Conservation (phyloP, 2,888 invertebrate genomes). For the Tryphoninae sp. region DNA sequence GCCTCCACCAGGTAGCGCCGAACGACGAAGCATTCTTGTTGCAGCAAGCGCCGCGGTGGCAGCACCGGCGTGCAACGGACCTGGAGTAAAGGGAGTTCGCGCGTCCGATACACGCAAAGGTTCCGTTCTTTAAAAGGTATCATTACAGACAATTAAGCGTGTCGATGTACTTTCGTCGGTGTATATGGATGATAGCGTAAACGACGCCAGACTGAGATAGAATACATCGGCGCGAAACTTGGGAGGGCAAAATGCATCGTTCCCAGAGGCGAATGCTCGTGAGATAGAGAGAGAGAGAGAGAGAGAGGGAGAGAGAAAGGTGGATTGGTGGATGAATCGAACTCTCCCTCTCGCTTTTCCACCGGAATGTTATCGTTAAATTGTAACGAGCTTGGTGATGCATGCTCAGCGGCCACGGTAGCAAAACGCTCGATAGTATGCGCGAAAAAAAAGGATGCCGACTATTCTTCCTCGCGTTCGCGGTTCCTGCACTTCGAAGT, state of each 20-base stretch:
- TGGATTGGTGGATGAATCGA: conserved; percentile 36
- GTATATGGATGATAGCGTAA: conserved; percentile 56
- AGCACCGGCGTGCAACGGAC: conserved; percentile 38
- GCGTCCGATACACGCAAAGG: conserved; percentile 52
- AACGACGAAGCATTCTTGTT: conserved; percentile 57
- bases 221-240: conserved; percentile 16
- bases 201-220: conserved; percentile 34
- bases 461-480: conserved; percentile 30
- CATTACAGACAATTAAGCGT: conserved; percentile 64
- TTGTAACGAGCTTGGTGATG: conserved; percentile 60
- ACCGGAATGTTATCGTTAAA: conserved; percentile 63
- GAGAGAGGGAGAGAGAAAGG: neutral
- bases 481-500: neutral
- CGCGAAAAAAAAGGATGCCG: neutral
- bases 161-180: conserved; percentile 58
- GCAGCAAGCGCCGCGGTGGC: conserved; percentile 30
- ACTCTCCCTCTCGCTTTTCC: conserved; percentile 27
- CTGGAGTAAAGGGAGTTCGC: conserved; percentile 49
- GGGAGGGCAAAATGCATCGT: conserved; percentile 37
- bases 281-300: neutral
- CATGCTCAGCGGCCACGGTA: conserved; percentile 26
- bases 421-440: neutral
- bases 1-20: conserved; percentile 40
- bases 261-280: conserved; percentile 30
- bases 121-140: conserved; percentile 62